Conservation (phyloP, 2,797 vertebrate species). For the Columba guinea region DNA sequence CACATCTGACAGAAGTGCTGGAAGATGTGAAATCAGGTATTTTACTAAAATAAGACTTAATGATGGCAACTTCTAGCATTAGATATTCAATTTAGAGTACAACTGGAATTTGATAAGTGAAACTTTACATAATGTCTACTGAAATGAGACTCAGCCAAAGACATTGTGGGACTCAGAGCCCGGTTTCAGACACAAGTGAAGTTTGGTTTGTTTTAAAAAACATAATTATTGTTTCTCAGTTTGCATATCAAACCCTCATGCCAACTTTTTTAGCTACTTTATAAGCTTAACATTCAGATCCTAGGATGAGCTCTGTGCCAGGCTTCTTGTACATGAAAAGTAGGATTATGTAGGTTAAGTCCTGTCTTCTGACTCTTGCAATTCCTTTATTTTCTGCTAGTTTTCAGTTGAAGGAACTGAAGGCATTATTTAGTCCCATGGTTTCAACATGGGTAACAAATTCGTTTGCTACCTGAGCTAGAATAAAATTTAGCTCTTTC, state of each 20-base stretch:
- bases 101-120: background rate
- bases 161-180: background rate
- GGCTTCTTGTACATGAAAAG: background rate
- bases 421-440: background rate
- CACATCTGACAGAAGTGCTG: background rate
- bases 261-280: background rate
- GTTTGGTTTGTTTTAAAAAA: background rate
- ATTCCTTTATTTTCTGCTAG: background rate
- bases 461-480: background rate
- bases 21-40: background rate
- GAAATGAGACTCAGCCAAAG: background rate
- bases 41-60: background rate
- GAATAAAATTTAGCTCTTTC: background rate
- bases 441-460: background rate
- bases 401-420: background rate
- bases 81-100: background rate
- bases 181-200: background rate
- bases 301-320: background rate
- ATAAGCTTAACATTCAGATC: background rate
- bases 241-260: background rate
- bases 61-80: background rate
- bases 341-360: background rate
- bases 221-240: background rate
- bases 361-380: background rate
- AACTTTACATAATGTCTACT: background rate